phyloP scores from a whole-genome alignment of 2,888 invertebrate species.

The Melipona bicolor region DNA sequence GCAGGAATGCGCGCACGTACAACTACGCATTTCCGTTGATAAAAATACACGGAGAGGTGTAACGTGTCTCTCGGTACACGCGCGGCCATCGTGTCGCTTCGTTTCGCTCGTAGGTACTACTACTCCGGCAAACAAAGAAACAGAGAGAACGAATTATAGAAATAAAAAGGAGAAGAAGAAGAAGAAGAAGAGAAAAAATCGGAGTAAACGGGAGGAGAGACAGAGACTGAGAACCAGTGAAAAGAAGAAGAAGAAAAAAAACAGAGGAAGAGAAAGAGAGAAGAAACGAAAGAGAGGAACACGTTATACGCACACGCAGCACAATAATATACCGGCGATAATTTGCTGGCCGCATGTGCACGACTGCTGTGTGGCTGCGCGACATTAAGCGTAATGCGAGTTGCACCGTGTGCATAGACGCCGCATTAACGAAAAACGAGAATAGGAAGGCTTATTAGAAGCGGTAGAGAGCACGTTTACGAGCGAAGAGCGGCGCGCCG shows the following conservation, averaged over 20 bases:
- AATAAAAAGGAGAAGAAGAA: background rate
- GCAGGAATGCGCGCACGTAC: conserved; percentile 81
- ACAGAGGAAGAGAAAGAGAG: background rate
- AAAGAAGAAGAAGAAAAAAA: background rate
- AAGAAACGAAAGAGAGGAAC: conserved; percentile 43
- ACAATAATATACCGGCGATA: conserved; percentile 73
- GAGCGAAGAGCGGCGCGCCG: background rate
- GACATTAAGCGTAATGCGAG: conserved; percentile 74
- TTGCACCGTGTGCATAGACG: conserved; percentile 65
- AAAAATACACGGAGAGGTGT: conserved; percentile 81
- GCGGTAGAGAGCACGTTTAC: conserved; percentile 27
- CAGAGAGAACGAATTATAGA: background rate
- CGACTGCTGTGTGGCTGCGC: conserved; percentile 53
- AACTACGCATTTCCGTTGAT: conserved; percentile 84
- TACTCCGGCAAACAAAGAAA: conserved; percentile 42
- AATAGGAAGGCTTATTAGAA: conserved; percentile 54
- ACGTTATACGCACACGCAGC: conserved; percentile 68
- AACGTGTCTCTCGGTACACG: conserved; percentile 77
- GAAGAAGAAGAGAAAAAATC: too few species aligned
- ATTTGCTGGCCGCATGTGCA: conserved; percentile 68
- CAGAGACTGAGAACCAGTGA: background rate
- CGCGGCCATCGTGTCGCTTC: conserved; percentile 70
- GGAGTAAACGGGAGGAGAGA: background rate
- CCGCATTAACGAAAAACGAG: conserved; percentile 71
- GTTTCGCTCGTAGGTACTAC: conserved; percentile 37